Conservation (phyloP, 2,888 invertebrate species). For the Megamerina dolium region DNA sequence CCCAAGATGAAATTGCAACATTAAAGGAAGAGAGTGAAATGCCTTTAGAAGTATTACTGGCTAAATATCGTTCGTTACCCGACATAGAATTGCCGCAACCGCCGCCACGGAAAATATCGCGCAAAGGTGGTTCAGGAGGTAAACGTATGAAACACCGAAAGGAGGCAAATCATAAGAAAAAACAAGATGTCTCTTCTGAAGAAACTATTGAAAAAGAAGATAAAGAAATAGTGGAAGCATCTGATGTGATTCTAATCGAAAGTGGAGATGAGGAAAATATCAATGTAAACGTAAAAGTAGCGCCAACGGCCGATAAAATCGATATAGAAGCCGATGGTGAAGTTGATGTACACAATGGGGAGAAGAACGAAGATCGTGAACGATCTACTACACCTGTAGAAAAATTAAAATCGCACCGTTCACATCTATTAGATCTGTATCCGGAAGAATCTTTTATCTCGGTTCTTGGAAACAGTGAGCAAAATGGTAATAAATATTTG, state of each 20-base stretch:
- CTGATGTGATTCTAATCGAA: slow-evolving; percentile 18
- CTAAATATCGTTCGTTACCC: slow-evolving; percentile 58
- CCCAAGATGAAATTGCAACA: slow-evolving; percentile 81
- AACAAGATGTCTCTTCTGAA: background rate
- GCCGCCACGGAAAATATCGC: background rate
- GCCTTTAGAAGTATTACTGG: slow-evolving; percentile 88
- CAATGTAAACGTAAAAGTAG: background rate
- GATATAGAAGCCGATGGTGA: slow-evolving; percentile 2
- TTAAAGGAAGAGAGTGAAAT: slow-evolving; percentile 90
- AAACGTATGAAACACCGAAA: background rate
- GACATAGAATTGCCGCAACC: background rate
- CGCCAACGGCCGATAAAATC: slow-evolving; percentile 2
- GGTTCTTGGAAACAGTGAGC: background rate
- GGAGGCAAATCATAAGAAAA: background rate
- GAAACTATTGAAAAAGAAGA: background rate
- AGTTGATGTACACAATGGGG: background rate
- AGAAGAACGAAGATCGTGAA: background rate
- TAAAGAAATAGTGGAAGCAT: background rate
- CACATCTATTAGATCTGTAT: slow-evolving; percentile 55
- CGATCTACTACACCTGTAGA: slow-evolving; percentile 13
- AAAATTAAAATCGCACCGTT: slow-evolving; percentile 43
- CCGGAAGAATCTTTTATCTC: slow-evolving; percentile 36
- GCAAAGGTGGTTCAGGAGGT: too few species aligned
- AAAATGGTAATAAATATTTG: background rate
- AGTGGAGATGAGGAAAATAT: slow-evolving; percentile 13